Evolutionary conservation across 92 coral and sea anemone species (phyloP).

Genomic region (Scolanthus callimorphus): DNA sequence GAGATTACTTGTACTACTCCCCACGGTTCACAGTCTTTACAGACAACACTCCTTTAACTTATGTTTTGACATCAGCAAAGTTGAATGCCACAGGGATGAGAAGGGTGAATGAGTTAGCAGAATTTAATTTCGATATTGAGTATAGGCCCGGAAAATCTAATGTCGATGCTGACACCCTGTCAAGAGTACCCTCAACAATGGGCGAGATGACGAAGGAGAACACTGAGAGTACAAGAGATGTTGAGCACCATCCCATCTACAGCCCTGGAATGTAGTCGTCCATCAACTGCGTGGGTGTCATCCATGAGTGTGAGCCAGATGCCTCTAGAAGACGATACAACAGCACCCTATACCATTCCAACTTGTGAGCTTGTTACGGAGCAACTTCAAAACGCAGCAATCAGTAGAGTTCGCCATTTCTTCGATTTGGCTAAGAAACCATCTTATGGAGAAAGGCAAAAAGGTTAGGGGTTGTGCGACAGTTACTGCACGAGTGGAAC

Average conservation of each 20-base stretch:
- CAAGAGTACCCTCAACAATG: neutral
- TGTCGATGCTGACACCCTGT: conserved; percentile 40
- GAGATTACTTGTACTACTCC: conserved; percentile 40
- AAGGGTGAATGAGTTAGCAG: conserved; percentile 53
- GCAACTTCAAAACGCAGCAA: conserved; percentile 21
- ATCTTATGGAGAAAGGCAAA: conserved; percentile 15
- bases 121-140: conserved; percentile 30
- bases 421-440: conserved; percentile 23
- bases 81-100: conserved; percentile 40
- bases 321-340: conserved; percentile 6
- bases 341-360: conserved; percentile 2
- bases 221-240: conserved; percentile 17
- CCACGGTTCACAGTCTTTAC: conserved; percentile 38
- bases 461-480: conserved; percentile 23
- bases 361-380: conserved; percentile 16
- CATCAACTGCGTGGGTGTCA: conserved; percentile 15
- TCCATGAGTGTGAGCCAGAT: conserved; percentile 1
- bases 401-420: conserved; percentile 32
- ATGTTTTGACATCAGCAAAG: conserved; percentile 40
- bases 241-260: conserved; percentile 19
- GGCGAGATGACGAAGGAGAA: conserved; percentile 20
- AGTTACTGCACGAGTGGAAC: conserved; percentile 32
- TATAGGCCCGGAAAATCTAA: conserved; percentile 52
- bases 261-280: conserved; percentile 6
- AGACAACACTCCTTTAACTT: conserved; percentile 47